Evolutionary conservation across 2,888 invertebrate genomes (phyloP).

Genomic region (Nebria brevicollis): DNA sequence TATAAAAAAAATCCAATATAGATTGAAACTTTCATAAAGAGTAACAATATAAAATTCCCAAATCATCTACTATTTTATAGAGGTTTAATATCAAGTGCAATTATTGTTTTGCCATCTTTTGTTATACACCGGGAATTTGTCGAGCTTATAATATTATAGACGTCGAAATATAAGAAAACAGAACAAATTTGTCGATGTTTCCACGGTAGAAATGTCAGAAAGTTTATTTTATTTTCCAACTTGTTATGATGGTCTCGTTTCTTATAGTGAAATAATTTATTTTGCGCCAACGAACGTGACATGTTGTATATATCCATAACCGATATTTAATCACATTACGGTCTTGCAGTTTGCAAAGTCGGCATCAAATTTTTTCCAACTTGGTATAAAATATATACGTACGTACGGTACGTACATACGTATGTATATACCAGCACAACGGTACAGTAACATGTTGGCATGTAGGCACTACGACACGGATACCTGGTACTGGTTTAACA

Average conservation of each 20-base stretch:
- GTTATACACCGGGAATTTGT: too few relatives aligned
- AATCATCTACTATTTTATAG: too few relatives aligned
- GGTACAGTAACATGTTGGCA: not conserved
- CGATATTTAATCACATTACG: conserved; percentile 17
- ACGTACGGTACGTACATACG: not conserved
- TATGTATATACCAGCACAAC: not conserved
- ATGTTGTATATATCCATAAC: conserved; percentile 4
- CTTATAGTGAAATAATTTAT: not conserved
- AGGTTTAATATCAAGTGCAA: too few relatives aligned
- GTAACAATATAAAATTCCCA: too few relatives aligned
- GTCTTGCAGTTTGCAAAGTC: not conserved
- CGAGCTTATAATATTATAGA: too few relatives aligned
- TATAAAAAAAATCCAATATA: too few relatives aligned
- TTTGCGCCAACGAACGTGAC: not conserved
- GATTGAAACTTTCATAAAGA: too few relatives aligned
- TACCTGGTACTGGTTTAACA: conserved; percentile 18
- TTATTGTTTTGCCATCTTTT: too few relatives aligned
- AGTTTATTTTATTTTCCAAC: not conserved
- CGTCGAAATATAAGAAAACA: too few relatives aligned
- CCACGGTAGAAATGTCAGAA: not conserved
- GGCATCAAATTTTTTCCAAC: not conserved
- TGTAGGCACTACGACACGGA: not conserved
- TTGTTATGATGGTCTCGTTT: not conserved
- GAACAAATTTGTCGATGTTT: too few relatives aligned
- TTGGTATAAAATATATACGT: not conserved